Base-by-base conservation (phyloP, 2,113 vertebrate species). In the Trogon melanurus region DNA sequence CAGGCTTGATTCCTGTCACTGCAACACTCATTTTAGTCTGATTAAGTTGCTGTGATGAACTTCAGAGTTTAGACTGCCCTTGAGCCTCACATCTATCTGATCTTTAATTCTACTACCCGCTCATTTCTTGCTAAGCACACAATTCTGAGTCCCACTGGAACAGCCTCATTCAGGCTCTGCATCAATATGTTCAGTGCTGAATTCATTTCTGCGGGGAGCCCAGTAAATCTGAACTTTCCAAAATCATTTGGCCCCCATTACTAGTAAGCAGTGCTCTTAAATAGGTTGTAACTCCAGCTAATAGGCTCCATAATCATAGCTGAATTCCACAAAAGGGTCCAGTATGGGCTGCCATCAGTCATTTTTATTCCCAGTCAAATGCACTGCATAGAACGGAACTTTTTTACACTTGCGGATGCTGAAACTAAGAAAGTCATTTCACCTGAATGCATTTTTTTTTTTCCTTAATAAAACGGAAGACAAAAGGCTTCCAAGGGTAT, bases 211-310 rank as follows among this genome's bases (percentile, higher is more conserved):
- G 97, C 94, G 95, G 97, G 97, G 98, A 98, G 96, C 92, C 95
- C 83, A 82, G 97, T 96, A 98, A 96, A 97, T 97, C 96, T 98
- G 98, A 98, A 98, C 97, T 98, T 98, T 98, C 98, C 97, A 98
- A 98, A 98, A 98, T 98, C 98, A 98, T 98, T 98, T 98, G 98
- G 98, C 97, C 98, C 97, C 97, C 97, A 98, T 98, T 98, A 98
- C 97, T 95, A 95, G 98, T 97, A 98, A 98, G 98, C 98, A 98
- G 96, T 93, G 96, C 97, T 98, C 97, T 98, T 98, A 98, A 98
- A 98, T 89, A 98, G 97, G 98, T 95, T 98, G 98, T 98, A 98
- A 98, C 98, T 98, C 97, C 96, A 96, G 95, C 97, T 98, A 98
- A 98, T 97, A 98, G 97, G 97, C 96, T 97, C 97, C 96, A 98